These are phyloP conservation scores for Upupa epops DNA, from an alignment of 2,113 vertebrate species.

Conservation along the genomic window DNA sequence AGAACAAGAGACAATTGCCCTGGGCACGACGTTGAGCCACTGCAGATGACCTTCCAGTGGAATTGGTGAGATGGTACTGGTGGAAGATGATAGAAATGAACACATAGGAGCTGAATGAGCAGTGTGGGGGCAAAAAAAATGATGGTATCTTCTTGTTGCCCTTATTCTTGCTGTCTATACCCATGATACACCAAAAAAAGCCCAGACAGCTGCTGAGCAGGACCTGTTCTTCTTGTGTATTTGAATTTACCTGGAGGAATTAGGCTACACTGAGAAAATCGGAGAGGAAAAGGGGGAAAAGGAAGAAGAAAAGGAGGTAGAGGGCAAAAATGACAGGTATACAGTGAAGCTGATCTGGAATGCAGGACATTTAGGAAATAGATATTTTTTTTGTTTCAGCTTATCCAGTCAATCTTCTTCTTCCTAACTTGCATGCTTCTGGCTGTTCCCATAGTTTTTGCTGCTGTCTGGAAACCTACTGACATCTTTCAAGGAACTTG, in stretches of 20 bases:
- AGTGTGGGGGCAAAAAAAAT: neutral
- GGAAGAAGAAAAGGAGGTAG: neutral
- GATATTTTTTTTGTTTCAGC: neutral
- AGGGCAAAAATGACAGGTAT: neutral
- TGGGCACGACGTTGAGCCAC: neutral
- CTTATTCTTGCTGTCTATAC: neutral
- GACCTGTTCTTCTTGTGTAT: neutral
- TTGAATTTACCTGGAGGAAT: neutral
- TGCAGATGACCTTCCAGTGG: neutral
- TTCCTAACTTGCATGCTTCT: neutral
- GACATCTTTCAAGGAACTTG: constrained; percentile 21
- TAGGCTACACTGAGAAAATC: neutral
- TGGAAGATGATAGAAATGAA: neutral
- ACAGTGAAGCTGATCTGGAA: neutral
- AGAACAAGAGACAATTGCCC: neutral
- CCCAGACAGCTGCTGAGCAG: neutral
- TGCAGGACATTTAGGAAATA: neutral
- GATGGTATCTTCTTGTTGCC: neutral
- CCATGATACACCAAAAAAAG: neutral
- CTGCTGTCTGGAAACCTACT: neutral
- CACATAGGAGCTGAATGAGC: neutral
- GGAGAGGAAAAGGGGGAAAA: neutral
- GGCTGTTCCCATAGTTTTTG: neutral
- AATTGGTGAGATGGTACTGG: neutral
- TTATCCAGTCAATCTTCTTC: neutral